These are phyloP conservation scores for Batillaria attramentaria DNA, from an alignment of 1,140 invertebrate species.

Conservation along the genomic window DNA sequence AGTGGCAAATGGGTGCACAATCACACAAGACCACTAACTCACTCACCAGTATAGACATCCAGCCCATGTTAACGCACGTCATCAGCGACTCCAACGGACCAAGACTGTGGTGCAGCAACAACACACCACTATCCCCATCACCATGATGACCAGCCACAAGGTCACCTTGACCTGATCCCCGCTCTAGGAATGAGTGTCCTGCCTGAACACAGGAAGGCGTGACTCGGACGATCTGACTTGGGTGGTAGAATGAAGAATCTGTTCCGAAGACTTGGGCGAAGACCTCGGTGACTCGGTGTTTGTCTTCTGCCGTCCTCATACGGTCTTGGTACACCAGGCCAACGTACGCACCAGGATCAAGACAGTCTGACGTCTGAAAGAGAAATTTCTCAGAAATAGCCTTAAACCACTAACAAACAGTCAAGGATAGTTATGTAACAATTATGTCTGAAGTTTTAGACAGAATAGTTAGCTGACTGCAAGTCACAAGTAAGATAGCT, in stretches of 20 bases:
- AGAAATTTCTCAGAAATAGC: neutral
- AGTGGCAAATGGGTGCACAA: too few species aligned
- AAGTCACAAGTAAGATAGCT: too few species aligned
- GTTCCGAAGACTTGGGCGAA: conserved; percentile 77
- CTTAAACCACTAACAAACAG: neutral
- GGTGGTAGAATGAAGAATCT: conserved; percentile 48
- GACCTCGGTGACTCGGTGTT: conserved; percentile 76
- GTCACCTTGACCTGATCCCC: conserved; percentile 13
- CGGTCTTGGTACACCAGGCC: conserved; percentile 86
- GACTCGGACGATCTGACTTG: conserved; percentile 50
- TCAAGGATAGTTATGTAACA: neutral
- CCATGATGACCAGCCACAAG: neutral
- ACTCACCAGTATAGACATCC: conserved; percentile 90
- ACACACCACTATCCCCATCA: conserved; percentile 20
- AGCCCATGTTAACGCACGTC: conserved; percentile 90
- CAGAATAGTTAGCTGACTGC: neutral
- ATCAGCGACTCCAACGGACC: conserved; percentile 81
- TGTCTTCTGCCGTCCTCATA: conserved; percentile 84
- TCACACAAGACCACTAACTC: neutral
- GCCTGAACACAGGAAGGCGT: conserved; percentile 63
- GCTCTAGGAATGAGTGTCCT: conserved; percentile 69
- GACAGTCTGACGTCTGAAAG: conserved; percentile 6
- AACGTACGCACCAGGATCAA: conserved; percentile 79
- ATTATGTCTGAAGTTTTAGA: neutral
- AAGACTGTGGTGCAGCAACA: conserved; percentile 64